A percentile compares a stretch with the other conserved stretches of the same genome.
Evolutionary conservation across 2,113 vertebrate genomes (phyloP).

Genomic region (Pachycephala philippinensis): DNA sequence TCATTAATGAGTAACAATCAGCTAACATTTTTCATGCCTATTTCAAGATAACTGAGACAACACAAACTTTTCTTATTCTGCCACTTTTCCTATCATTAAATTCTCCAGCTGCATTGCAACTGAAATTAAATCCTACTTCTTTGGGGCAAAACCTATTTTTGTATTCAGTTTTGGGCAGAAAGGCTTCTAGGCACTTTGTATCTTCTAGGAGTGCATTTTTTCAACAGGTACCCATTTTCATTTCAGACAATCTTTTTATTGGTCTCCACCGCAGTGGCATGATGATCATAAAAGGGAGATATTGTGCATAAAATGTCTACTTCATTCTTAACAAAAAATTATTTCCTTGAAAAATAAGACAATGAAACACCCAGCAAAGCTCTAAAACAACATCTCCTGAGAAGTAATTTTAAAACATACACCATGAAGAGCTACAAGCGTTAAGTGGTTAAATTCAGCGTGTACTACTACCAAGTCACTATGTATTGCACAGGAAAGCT

Average conservation of each 20-base stretch:
- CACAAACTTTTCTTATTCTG: not conserved
- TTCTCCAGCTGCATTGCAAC: not conserved
- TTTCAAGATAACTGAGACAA: not conserved
- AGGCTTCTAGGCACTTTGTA: not conserved
- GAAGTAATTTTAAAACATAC: not conserved
- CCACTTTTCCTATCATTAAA: not conserved
- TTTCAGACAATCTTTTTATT: not conserved
- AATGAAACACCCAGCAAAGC: not conserved
- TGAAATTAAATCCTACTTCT: not conserved
- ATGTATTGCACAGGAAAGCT: not conserved
- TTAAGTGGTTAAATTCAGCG: not conserved
- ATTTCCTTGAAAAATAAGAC: not conserved
- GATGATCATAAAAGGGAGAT: not conserved
- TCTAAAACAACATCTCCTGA: not conserved
- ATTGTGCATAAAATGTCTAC: not conserved
- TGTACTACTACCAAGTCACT: not conserved
- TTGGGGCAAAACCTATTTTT: not conserved
- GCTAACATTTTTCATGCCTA: not conserved
- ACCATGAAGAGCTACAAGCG: accelerated
- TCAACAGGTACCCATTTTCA: not conserved
- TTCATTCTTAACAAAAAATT: not conserved
- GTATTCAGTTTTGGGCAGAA: not conserved
- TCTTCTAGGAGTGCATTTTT: not conserved
- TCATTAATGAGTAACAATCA: not conserved
- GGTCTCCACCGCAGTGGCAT: not conserved